phyloP scores from a whole-genome alignment of 2,797 vertebrate genomes.

The Phrynocephalus forsythii region DNA sequence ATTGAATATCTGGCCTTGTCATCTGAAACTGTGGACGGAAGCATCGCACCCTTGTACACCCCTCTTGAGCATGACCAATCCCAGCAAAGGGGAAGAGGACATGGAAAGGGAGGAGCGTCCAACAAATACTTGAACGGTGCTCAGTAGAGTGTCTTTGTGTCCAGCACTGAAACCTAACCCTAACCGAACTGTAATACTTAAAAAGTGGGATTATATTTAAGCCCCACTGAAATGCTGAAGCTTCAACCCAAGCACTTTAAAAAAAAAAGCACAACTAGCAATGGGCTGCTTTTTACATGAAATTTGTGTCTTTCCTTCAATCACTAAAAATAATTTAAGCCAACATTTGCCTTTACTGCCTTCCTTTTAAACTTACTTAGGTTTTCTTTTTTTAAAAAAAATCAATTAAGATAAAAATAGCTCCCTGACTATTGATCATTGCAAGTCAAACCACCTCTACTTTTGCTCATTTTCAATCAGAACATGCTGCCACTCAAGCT shows the following conservation, averaged over 20 bases:
- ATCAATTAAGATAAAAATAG: constrained; percentile 46
- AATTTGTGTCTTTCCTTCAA: constrained; percentile 18
- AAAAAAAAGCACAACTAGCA: neutral
- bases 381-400: constrained; percentile 10
- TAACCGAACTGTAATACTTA: neutral
- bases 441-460: constrained; percentile 29
- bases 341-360: constrained; percentile 27
- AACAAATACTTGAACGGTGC: neutral
- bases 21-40: neutral
- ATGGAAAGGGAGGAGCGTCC: too few relatives aligned
- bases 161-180: neutral
- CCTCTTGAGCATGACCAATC: neutral
- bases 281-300: neutral
- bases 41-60: neutral
- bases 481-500: constrained; percentile 31
- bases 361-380: constrained; percentile 5
- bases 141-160: neutral
- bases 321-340: constrained; percentile 31
- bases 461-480: constrained; percentile 46
- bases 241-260: neutral
- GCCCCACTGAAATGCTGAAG: neutral
- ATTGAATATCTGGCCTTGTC: neutral
- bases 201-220: neutral
- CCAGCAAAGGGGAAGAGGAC: neutral
- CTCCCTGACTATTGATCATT: constrained; percentile 37